These are phyloP conservation scores for Hybos culiciformis DNA, from an alignment of 2,888 invertebrate species.

Conservation along the genomic window DNA sequence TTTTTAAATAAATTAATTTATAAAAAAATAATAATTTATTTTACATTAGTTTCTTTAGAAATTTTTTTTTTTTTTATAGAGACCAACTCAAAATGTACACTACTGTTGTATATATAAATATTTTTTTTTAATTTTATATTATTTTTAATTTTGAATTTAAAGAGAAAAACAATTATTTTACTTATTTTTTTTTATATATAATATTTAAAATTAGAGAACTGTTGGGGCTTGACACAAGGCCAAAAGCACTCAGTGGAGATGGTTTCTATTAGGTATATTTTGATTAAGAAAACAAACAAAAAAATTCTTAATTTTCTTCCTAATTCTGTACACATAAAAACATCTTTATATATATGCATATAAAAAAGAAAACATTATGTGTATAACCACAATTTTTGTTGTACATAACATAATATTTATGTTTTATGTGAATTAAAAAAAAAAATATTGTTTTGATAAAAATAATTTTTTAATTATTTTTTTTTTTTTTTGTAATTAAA, in stretches of 20 bases:
- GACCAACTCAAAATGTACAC: neutral
- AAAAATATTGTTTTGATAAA: too few species aligned
- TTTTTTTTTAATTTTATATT: neutral
- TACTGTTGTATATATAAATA: neutral
- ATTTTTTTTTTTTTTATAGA: neutral
- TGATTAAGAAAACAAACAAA: neutral
- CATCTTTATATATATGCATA: too few species aligned
- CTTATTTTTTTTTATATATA: slow-evolving; percentile 13
- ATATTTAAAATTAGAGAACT: slow-evolving; percentile 24
- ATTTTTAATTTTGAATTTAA: neutral
- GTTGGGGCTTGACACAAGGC: slow-evolving; percentile 33
- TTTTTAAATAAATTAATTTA: too few species aligned
- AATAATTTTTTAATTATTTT: slow-evolving; percentile 1
- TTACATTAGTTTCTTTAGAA: too few species aligned
- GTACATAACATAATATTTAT: too few species aligned
- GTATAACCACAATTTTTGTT: too few species aligned
- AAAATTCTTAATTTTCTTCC: neutral
- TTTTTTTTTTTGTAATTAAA: neutral
- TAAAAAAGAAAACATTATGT: too few species aligned
- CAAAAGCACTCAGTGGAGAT: slow-evolving; percentile 36
- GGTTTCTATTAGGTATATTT: slow-evolving; percentile 35
- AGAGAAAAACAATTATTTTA: slow-evolving; percentile 13
- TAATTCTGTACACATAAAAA: neutral
- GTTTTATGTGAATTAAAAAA: too few species aligned
- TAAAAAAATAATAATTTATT: too few species aligned